A percentile compares a stretch with the other conserved stretches of the same genome.
phyloP scores from a whole-genome alignment of 2,113 vertebrate species.

The Zeus faber region DNA sequence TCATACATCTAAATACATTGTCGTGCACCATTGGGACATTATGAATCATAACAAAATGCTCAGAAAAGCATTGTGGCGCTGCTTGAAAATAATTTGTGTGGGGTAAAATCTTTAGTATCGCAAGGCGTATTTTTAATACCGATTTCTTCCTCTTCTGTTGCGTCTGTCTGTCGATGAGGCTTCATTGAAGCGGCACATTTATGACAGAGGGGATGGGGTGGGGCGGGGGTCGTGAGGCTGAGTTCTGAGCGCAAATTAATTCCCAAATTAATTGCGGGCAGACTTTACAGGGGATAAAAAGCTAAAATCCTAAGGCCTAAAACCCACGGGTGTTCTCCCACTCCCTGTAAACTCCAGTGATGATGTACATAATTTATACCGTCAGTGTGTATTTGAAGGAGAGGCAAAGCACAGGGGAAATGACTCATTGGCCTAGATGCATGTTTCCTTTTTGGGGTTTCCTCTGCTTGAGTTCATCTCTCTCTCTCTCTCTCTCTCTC shows the following conservation, averaged over 20 bases:
- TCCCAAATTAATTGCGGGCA: conserved; percentile 65
- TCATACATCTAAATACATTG: no score
- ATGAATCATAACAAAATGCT: no score
- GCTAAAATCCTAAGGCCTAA: conserved; percentile 58
- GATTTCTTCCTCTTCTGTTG: no score
- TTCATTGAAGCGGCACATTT: no score
- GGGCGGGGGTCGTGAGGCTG: conserved; percentile 31
- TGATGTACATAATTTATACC: conserved; percentile 73
- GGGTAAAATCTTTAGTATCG: no score
- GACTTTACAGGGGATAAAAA: conserved; percentile 65
- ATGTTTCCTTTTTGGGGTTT: conserved; percentile 59
- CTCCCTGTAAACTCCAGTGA: conserved; percentile 49
- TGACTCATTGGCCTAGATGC: conserved; percentile 72
- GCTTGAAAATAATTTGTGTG: no score
- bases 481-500: not conserved
- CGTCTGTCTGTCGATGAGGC: no score
- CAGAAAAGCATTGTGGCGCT: no score
- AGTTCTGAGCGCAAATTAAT: conserved; percentile 62
- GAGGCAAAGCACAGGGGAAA: conserved; percentile 53
- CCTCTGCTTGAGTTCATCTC: conserved; percentile 34
- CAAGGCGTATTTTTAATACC: no score
- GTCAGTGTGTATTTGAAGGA: conserved; percentile 59
- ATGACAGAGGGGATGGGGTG: no score
- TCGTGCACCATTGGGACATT: no score
- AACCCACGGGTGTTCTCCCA: conserved; percentile 19